Evolutionary conservation across 2,888 invertebrate species (phyloP).

Genomic region (Oligia fasciuncula): DNA sequence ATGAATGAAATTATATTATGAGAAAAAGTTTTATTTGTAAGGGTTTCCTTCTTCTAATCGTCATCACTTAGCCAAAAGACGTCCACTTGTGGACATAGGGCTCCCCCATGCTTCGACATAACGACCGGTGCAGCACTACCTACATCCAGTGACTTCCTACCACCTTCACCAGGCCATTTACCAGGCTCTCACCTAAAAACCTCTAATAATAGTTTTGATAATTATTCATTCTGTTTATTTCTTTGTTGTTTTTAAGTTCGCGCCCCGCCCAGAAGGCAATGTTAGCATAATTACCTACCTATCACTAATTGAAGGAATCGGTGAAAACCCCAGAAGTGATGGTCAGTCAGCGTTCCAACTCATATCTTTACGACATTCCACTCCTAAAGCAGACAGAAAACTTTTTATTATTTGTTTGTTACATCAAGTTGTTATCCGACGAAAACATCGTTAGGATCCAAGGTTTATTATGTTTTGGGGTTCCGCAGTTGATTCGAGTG

Average conservation of each 20-base stretch:
- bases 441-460: slow-evolving; percentile 54
- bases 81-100: no score
- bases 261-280: background rate
- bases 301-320: background rate
- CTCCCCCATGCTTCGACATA: no score
- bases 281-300: background rate
- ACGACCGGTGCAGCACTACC: no score
- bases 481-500: background rate
- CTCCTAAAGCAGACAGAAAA: slow-evolving; percentile 39
- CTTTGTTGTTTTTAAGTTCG: background rate
- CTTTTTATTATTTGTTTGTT: slow-evolving; percentile 39
- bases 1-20: background rate
- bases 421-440: slow-evolving; percentile 14
- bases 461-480: slow-evolving; percentile 41
- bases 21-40: background rate
- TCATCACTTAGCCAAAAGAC: no score
- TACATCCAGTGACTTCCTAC: no score
- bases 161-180: no score
- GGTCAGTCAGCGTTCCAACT: background rate
- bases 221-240: no score
- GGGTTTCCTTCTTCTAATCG: no score
- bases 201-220: no score
- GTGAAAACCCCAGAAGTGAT: background rate
- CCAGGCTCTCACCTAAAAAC: no score
- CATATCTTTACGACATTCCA: slow-evolving; percentile 27